Conservation (phyloP, 2,797 vertebrate species). For the Dicrostonyx torquatus region DNA sequence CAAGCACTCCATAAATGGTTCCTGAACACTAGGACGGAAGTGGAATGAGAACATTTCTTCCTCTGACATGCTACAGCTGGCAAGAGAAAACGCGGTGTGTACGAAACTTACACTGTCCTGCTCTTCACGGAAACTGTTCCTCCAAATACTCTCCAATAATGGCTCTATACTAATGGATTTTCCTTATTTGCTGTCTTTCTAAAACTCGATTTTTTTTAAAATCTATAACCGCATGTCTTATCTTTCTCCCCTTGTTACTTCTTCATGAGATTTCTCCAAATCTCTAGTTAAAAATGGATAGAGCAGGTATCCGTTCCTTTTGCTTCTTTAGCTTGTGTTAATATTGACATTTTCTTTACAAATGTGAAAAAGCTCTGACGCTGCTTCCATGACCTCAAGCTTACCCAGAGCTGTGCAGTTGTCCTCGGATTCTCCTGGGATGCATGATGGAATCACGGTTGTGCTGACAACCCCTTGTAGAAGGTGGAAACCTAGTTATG, state of each 20-base stretch:
- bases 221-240: neutral
- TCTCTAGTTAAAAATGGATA: neutral
- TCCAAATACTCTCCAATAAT: neutral
- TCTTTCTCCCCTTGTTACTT: neutral
- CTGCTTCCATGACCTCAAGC: neutral
- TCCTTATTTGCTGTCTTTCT: neutral
- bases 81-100: neutral
- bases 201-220: neutral
- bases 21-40: neutral
- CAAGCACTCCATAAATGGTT: neutral
- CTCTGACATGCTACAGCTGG: neutral
- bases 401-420: conserved; percentile 86
- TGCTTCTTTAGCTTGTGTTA: neutral
- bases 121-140: neutral
- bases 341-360: neutral
- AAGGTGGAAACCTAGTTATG: conserved; percentile 78
- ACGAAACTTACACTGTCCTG: neutral
- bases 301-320: rapidly evolving
- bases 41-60: neutral
- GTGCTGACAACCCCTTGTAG: conserved; percentile 80
- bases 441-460: conserved; percentile 86
- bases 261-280: neutral
- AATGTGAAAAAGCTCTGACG: neutral
- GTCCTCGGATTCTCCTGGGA: conserved; percentile 79
- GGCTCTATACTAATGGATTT: neutral